phyloP scores from a whole-genome alignment of 2,888 invertebrate species.

The Anodontia alba region DNA sequence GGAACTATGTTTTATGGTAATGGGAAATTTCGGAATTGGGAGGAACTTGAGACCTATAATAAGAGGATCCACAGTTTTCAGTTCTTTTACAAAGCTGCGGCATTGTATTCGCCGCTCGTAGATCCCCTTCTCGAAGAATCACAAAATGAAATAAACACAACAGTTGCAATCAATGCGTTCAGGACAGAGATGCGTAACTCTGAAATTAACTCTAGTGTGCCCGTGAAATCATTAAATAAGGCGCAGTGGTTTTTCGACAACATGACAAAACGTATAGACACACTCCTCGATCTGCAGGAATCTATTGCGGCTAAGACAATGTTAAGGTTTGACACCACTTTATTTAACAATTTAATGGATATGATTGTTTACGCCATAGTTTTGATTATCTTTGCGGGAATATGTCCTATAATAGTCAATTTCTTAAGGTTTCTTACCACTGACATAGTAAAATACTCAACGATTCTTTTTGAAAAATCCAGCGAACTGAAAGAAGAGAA shows the following conservation, averaged over 20 bases:
- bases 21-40: conserved; percentile 88
- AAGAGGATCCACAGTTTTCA: conserved; percentile 92
- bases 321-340: conserved; percentile 51
- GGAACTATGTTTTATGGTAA: conserved; percentile 94
- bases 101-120: conserved; percentile 92
- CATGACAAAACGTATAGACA: conserved; percentile 92
- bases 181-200: conserved; percentile 84
- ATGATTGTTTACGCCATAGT: conserved; percentile 52
- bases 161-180: conserved; percentile 89
- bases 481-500: conserved; percentile 64
- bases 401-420: conserved; percentile 58
- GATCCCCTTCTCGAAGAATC: conserved; percentile 81
- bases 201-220: conserved; percentile 19
- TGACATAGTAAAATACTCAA: conserved; percentile 71
- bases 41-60: conserved; percentile 91
- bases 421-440: conserved; percentile 55
- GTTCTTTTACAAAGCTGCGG: conserved; percentile 92
- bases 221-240: conserved; percentile 87
- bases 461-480: conserved; percentile 67
- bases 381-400: conserved; percentile 44
- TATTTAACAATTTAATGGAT: conserved; percentile 85
- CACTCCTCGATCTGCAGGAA: conserved; percentile 90
- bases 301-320: conserved; percentile 59
- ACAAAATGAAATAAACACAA: conserved; percentile 80
- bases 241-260: conserved; percentile 94